Percentiles rank a stretch among this genome's conserved stretches.
Conservation (phyloP, 92 coral and sea anemone species). For the Diadumene lineata region DNA sequence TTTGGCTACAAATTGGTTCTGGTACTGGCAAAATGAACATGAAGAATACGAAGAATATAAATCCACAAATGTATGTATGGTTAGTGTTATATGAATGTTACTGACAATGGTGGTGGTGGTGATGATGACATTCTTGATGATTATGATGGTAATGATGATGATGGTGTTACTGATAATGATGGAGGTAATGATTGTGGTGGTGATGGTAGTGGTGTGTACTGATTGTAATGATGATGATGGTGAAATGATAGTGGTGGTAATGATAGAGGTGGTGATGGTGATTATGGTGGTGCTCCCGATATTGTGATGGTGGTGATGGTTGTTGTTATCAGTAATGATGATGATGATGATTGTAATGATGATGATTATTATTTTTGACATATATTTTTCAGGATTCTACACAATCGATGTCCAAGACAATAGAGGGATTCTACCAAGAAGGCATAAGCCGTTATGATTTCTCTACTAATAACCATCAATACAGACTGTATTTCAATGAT, state of each 20-base stretch:
- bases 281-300: background rate
- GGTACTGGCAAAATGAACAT: conserved; percentile 66
- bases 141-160: too few relatives aligned
- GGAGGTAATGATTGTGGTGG: background rate
- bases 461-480: conserved; percentile 12
- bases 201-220: background rate
- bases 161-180: background rate
- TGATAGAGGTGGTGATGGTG: background rate
- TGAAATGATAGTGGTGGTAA: background rate
- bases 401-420: conserved; percentile 15
- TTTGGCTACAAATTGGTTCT: conserved; percentile 68
- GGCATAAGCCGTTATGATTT: conserved; percentile 39
- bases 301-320: background rate
- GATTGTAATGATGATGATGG: background rate
- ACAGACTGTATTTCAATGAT: conserved; percentile 45
- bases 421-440: conserved; percentile 43
- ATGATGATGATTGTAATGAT: background rate
- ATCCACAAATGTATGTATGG: conserved; percentile 15
- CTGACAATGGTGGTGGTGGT: background rate
- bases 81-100: background rate
- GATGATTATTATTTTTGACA: background rate
- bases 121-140: too few relatives aligned
- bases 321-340: background rate
- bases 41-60: conserved; percentile 60
- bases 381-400: background rate